Evolutionary conservation across 2,797 vertebrate genomes (phyloP), one percentile per base, ranked within the genome.

Genomic region (Morelia viridis): DNA sequence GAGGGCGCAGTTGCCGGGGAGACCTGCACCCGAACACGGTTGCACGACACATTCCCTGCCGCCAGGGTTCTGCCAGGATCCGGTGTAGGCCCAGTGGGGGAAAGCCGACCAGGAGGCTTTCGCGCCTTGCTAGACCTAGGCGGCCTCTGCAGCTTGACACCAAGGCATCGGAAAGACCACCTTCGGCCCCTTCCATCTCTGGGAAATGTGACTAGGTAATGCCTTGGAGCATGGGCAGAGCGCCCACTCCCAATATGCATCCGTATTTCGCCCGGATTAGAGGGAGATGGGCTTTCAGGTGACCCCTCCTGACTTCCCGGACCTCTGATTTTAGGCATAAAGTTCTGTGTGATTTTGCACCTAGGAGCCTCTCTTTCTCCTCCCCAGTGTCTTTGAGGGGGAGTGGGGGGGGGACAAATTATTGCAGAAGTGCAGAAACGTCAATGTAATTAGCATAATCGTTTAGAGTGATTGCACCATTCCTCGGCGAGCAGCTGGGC

Each of bases 191-290:
- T 13, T 31, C 24, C 50, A 5, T 53, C 4, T 80, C 8, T 60
- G 35, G 22, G 89, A 89, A 89, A 12, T 8, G 3, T 6, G n/a
- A 41, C 31, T 4, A 31, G 19, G 53, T 28, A 17, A 50, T 57
- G 31, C n/a, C 26, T 6, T 41, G n/a, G 90, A 28, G 62, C 90
- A 58, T 68, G 62, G 26, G 62, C 83, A 91, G 90, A 91, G 90
- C 35, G 83, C n/a, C 0, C 7, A 12, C 15, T 62, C 46, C n/a
- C 24, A 19, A 31, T 2, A 58, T 1, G 17, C 56, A 57, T 19
- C 61, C 13, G 58, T 10, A 26, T 28, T 28, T 50, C 13, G 17
- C 8, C 1, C 8, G 61, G 46, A 31, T 68, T 53, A 68, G 11
- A 57, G 5, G 17, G 2, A 13, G 65, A 7, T 1, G 57, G 6